Evolutionary conservation across 1,140 invertebrate species (phyloP).

Genomic region (Drosophila dunni): DNA sequence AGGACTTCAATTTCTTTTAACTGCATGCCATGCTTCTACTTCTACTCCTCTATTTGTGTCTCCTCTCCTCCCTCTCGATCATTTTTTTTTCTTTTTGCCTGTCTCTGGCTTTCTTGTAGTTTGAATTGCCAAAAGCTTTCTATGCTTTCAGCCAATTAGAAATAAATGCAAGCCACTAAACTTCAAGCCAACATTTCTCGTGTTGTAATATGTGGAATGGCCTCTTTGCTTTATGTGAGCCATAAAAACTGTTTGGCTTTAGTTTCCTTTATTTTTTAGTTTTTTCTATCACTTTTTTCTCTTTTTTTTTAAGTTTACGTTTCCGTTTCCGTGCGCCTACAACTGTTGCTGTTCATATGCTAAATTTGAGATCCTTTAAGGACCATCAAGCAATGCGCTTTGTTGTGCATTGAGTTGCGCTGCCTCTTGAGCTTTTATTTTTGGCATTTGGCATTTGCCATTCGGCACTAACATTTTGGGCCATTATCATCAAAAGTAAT

Average conservation of each 20-base stretch:
- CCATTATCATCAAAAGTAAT: slow-evolving; percentile 58
- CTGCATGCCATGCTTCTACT: slow-evolving; percentile 1
- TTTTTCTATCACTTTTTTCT: slow-evolving; percentile 1
- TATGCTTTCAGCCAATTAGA: slow-evolving; percentile 47
- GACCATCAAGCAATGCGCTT: slow-evolving; percentile 43
- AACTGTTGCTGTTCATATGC: slow-evolving; percentile 33
- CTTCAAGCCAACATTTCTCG: slow-evolving; percentile 11
- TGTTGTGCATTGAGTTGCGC: slow-evolving; percentile 44
- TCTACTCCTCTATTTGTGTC: neutral
- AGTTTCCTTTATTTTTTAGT: neutral
- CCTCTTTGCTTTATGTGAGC: slow-evolving; percentile 49
- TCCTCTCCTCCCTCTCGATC: neutral
- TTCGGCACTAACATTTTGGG: slow-evolving; percentile 11
- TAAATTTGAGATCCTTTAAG: slow-evolving; percentile 55
- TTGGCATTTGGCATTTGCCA: neutral
- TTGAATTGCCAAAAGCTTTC: slow-evolving; percentile 34
- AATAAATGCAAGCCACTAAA: slow-evolving; percentile 45
- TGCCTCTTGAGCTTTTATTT: slow-evolving; percentile 17
- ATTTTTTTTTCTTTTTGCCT: neutral
- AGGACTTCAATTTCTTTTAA: slow-evolving; percentile 13
- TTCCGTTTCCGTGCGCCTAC: slow-evolving; percentile 39
- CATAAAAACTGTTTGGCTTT: slow-evolving; percentile 43
- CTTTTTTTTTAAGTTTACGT: neutral
- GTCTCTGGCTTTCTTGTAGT: neutral
- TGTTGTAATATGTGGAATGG: slow-evolving; percentile 39